phyloP scores from a whole-genome alignment of 2,888 invertebrate species.

The Lepidocyrtinus sp. region DNA sequence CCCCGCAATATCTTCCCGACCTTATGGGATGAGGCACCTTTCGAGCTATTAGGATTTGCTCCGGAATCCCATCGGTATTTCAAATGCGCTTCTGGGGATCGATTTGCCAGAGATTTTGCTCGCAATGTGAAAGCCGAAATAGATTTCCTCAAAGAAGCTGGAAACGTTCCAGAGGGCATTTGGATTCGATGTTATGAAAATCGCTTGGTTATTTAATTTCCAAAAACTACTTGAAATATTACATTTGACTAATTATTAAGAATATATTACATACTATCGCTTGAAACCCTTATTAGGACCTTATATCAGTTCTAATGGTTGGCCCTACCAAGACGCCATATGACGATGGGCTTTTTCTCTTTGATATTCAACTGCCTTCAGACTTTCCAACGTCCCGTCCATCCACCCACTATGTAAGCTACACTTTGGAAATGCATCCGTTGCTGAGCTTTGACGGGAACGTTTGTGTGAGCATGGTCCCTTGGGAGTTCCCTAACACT shows the following conservation, averaged over 20 bases:
- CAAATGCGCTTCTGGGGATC: neutral
- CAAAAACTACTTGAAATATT: conserved; percentile 67
- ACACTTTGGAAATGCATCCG: conserved; percentile 92
- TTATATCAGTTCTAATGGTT: conserved; percentile 91
- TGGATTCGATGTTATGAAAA: conserved; percentile 90
- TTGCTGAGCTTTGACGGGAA: conserved; percentile 95
- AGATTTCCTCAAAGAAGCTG: conserved; percentile 73
- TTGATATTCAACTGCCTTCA: conserved; percentile 93
- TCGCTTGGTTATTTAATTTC: too few species aligned
- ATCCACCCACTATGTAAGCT: conserved; percentile 91
- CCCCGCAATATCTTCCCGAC: neutral
- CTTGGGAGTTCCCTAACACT: conserved; percentile 88
- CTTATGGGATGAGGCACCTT: conserved; percentile 60
- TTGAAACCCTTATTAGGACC: conserved; percentile 75
- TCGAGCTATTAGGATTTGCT: conserved; percentile 56
- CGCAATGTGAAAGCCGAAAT: conserved; percentile 35
- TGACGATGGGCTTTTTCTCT: conserved; percentile 94
- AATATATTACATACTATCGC: neutral
- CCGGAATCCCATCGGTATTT: conserved; percentile 58
- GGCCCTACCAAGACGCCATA: conserved; percentile 95
- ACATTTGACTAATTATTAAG: neutral
- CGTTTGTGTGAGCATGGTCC: conserved; percentile 90
- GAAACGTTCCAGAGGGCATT: conserved; percentile 88
- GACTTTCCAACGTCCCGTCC: conserved; percentile 94
- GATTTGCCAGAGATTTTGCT: conserved; percentile 30